Conservation (phyloP, 2,888 invertebrate genomes). For the Odiellus spinosus region DNA sequence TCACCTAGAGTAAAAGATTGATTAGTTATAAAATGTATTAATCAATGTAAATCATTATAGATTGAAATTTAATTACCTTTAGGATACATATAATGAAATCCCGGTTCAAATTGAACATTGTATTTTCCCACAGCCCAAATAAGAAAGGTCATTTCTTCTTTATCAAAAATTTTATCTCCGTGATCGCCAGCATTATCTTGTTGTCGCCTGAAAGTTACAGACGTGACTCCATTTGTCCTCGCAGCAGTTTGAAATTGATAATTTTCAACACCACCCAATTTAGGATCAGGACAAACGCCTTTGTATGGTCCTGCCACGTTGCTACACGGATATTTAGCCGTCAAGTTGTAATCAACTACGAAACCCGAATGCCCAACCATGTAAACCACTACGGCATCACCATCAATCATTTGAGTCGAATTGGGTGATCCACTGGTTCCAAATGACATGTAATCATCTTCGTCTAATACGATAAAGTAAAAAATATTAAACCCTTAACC, state of each 20-base stretch:
- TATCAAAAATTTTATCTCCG: constrained; percentile 40
- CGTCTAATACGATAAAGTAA: constrained; percentile 31
- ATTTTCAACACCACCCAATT: constrained; percentile 63
- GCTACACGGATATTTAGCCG: constrained; percentile 66
- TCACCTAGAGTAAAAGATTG: constrained; percentile 29
- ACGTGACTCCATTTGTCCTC: constrained; percentile 56
- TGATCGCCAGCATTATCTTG: constrained; percentile 35
- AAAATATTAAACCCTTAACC: background rate
- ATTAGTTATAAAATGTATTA: too few species aligned
- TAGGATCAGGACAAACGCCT: constrained; percentile 69
- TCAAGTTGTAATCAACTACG: constrained; percentile 68
- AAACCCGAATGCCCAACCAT: constrained; percentile 54
- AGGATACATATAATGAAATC: constrained; percentile 65
- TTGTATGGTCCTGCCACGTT: constrained; percentile 68
- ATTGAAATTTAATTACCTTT: constrained; percentile 33
- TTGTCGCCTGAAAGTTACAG: constrained; percentile 57
- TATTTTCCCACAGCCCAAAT: constrained; percentile 73
- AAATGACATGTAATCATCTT: constrained; percentile 72
- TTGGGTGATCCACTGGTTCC: constrained; percentile 61
- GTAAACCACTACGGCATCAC: constrained; percentile 64
- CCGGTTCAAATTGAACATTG: constrained; percentile 58
- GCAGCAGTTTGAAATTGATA: constrained; percentile 60
- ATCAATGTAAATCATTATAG: background rate
- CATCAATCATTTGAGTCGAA: constrained; percentile 56
- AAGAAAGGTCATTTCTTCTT: constrained; percentile 42